Evolutionary conservation across 1,140 invertebrate species (phyloP).

Genomic region (Penaeus japonicus): DNA sequence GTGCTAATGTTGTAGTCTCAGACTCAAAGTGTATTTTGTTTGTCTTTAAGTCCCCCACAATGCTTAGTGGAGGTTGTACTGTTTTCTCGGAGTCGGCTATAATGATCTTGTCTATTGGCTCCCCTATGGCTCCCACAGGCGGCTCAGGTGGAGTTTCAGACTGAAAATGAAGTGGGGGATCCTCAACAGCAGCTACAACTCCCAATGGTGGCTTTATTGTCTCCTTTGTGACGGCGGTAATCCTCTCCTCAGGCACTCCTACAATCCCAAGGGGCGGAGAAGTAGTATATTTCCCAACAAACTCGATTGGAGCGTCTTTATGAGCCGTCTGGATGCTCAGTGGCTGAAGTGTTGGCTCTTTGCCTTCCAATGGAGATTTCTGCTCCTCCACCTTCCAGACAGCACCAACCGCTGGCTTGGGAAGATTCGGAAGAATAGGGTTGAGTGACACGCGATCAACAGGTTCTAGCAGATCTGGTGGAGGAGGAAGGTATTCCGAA

Average conservation of each 20-base stretch:
- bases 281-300: neutral
- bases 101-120: neutral
- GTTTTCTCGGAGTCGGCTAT: neutral
- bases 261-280: neutral
- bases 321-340: too few relatives aligned
- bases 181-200: neutral
- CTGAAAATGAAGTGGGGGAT: neutral
- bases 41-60: neutral
- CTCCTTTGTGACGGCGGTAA: too few relatives aligned
- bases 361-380: too few relatives aligned
- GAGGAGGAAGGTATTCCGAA: too few relatives aligned
- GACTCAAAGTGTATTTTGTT: neutral
- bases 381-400: too few relatives aligned
- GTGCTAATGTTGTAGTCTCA: neutral
- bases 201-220: neutral
- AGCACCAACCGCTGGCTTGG: too few relatives aligned
- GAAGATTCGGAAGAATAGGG: too few relatives aligned
- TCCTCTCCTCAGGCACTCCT: neutral
- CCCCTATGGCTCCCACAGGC: neutral
- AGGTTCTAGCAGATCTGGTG: too few relatives aligned
- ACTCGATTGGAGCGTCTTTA: neutral
- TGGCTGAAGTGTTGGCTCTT: neutral
- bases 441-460: too few relatives aligned
- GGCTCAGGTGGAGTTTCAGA: too few relatives aligned
- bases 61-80: neutral